These are phyloP conservation scores for Rhizomys pruinosus DNA, from an alignment of 2,113 vertebrate genomes.

Conservation along the genomic window DNA sequence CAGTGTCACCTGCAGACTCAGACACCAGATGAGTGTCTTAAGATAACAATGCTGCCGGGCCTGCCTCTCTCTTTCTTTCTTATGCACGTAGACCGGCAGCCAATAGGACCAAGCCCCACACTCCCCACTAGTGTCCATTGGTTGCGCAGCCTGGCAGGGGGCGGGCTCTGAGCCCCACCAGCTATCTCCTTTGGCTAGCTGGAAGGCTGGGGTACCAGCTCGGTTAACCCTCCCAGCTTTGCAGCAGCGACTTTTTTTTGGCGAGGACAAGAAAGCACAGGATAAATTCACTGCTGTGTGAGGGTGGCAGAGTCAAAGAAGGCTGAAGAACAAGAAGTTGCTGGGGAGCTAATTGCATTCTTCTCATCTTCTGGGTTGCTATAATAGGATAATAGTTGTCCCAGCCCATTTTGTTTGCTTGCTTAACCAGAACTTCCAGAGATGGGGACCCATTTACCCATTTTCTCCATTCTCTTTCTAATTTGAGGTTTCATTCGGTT, in stretches of 20 bases:
- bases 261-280: not conserved
- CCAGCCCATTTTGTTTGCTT: constrained; percentile 69
- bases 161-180: constrained; percentile 56
- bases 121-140: constrained; percentile 73
- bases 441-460: constrained; percentile 42
- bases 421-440: constrained; percentile 67
- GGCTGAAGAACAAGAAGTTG: not conserved
- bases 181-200: constrained; percentile 10
- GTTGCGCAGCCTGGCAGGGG: constrained; percentile 57
- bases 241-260: constrained; percentile 50
- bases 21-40: constrained; percentile 70
- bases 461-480: constrained; percentile 55
- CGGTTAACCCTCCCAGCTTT: constrained; percentile 36
- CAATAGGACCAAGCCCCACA: constrained; percentile 72
- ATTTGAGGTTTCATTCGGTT: constrained; percentile 46
- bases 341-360: constrained; percentile 36
- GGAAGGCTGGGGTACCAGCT: constrained; percentile 43
- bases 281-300: not conserved
- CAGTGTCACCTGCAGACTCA: constrained; percentile 78
- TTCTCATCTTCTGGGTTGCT: constrained; percentile 53
- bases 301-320: not conserved
- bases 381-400: constrained; percentile 43
- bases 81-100: constrained; percentile 75
- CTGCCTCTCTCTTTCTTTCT: constrained; percentile 63
- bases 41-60: constrained; percentile 76